Percentiles rank a stretch among this genome's conserved stretches.
phyloP scores from a whole-genome alignment of 2,797 vertebrate species.

The Argyrosomus regius region DNA sequence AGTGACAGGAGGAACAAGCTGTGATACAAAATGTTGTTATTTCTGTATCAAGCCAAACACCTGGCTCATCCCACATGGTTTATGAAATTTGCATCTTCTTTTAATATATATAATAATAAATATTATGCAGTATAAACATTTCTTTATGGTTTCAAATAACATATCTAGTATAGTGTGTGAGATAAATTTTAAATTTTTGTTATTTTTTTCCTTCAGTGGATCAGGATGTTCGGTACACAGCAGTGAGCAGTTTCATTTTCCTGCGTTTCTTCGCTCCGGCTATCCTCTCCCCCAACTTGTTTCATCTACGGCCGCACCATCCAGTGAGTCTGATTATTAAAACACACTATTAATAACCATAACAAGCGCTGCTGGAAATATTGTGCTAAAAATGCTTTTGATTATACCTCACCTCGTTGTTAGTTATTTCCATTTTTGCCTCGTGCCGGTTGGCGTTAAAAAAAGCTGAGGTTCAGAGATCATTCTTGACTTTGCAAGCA shows the following conservation, averaged over 20 bases:
- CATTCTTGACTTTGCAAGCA: not conserved
- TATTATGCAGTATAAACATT: not conserved
- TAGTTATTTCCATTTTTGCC: too few relatives aligned
- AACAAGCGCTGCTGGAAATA: not conserved
- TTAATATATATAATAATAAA: not conserved
- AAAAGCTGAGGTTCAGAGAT: not conserved
- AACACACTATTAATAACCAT: not conserved
- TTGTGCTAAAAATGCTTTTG: too few relatives aligned
- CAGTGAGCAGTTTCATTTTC: slow-evolving; percentile 99
- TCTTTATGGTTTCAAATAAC: not conserved
- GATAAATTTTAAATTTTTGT: slow-evolving; percentile 7
- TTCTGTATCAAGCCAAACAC: not conserved
- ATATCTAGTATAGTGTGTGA: not conserved
- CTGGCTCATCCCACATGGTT: not conserved
- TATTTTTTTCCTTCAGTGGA: slow-evolving; percentile 83
- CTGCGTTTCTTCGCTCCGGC: slow-evolving; percentile 98
- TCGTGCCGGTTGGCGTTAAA: too few relatives aligned
- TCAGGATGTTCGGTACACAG: slow-evolving; percentile 96
- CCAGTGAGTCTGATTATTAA: slow-evolving; percentile 86
- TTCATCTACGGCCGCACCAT: slow-evolving; percentile 96
- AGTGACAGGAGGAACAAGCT: not conserved
- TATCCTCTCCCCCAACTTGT: slow-evolving; percentile 97
- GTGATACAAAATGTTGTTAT: not conserved
- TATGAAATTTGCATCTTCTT: not conserved
- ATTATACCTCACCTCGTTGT: too few relatives aligned